A percentile compares a stretch with the other conserved stretches of the same genome.
Conservation (phyloP, 2,113 vertebrate species). For the Saccopteryx leptura region DNA sequence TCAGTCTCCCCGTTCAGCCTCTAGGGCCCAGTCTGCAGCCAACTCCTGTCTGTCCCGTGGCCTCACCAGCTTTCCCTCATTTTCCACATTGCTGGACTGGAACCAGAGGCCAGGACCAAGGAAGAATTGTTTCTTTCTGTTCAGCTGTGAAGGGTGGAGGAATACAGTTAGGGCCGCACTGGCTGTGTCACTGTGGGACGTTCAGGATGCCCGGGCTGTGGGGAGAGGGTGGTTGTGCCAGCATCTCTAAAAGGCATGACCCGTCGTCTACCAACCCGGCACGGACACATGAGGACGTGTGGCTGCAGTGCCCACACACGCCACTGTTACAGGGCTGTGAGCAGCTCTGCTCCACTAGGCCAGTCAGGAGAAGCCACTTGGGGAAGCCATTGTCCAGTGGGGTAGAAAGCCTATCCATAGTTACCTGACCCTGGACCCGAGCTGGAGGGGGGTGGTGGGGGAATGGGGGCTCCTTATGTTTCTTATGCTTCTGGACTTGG, state of each 20-base stretch:
- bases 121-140: not conserved
- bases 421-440: not conserved
- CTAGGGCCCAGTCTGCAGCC: not conserved
- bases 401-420: not conserved
- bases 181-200: not conserved
- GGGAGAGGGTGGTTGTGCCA: not conserved
- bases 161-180: not conserved
- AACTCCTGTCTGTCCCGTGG: not conserved
- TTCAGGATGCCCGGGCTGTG: not conserved
- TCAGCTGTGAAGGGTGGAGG: not conserved
- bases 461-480: not conserved
- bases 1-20: not conserved
- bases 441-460: not conserved
- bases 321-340: not conserved
- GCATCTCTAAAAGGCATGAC: not conserved
- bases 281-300: accelerated
- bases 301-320: accelerated
- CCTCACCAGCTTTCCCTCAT: not conserved
- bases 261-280: too few species aligned
- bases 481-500: not conserved
- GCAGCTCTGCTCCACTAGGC: not conserved
- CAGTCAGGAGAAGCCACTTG: not conserved
- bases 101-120: not conserved
- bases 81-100: not conserved
- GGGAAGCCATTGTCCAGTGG: not conserved